Percentiles rank a stretch among this genome's conserved stretches.
Conservation (phyloP, 2,888 invertebrate species). For the Diaperis boleti region DNA sequence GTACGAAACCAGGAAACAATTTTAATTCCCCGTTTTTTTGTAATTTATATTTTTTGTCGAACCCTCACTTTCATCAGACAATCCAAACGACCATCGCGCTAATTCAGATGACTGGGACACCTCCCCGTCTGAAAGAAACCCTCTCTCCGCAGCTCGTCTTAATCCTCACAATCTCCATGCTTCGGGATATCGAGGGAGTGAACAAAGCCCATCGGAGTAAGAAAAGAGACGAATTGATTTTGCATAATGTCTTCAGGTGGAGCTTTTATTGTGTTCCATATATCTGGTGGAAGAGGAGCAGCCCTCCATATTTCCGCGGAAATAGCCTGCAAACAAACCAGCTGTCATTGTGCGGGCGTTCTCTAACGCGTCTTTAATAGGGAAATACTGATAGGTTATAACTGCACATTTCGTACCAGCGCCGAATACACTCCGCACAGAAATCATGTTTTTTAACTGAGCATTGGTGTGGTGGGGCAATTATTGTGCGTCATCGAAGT, state of each 20-base stretch:
- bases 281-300: constrained; percentile 63
- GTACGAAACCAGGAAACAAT: too few relatives aligned
- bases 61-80: too few relatives aligned
- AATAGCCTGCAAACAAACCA: constrained; percentile 66
- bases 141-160: constrained; percentile 55
- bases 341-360: constrained; percentile 62
- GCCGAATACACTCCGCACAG: too few relatives aligned
- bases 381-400: constrained; percentile 48
- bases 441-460: too few relatives aligned
- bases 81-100: too few relatives aligned
- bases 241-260: constrained; percentile 69
- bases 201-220: constrained; percentile 60
- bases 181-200: constrained; percentile 60
- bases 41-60: too few relatives aligned
- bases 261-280: constrained; percentile 67
- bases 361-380: constrained; percentile 64
- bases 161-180: constrained; percentile 63
- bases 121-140: constrained; percentile 17
- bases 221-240: constrained; percentile 67
- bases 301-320: constrained; percentile 60
- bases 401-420: constrained; percentile 14
- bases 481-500: too few relatives aligned
- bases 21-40: too few relatives aligned
- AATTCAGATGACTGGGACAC: constrained; percentile 21
- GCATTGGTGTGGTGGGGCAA: too few relatives aligned